Base-by-base conservation (phyloP, 2,113 vertebrate species). In the Tupaia tana region DNA sequence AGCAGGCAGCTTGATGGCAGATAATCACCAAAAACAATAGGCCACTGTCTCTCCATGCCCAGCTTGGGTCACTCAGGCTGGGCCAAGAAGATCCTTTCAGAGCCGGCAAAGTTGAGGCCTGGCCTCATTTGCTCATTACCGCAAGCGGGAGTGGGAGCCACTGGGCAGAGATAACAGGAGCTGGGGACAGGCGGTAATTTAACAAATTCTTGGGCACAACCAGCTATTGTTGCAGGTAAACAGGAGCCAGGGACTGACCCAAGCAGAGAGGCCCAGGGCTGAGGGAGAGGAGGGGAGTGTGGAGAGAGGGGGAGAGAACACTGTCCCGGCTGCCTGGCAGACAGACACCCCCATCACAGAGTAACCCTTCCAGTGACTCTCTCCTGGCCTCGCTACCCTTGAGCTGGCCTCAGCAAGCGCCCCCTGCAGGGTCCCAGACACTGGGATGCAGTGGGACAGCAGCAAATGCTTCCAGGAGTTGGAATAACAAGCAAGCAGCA, bases 1-100 rank as follows among this genome's bases (percentile, higher is more conserved):
- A 98, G 97, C 98, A 98, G 98, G 98, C 98, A 97, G 97, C 93
- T 97, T 70, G 98, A 98, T 98, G 98, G 98, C 96, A 99, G 98
- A 99, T 98, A 98, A 98, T 98, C 98, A 98, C 98, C 97, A 96
- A 98, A 98, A 98, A 99, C 98, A 98, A 98, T 98, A 98, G 98
- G 98, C 98, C 97, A 98, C 98, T 98, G 98, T 98, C 98, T 98
- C 97, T 98, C 97, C 97, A 95, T 98, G 97, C 98, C 97, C 98
- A 97, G 98, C 98, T 97, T 98, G 98, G 97, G 97, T 98, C 98
- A 98, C 98, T 98, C 97, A 90, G 98, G 96, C 98, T 96, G 98
- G 96, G 98, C 98, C 98, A 98, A 98, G 98, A 98, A 98, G 98
- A 98, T 98, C 97, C 98, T 98, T 98, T 98, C 98, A 98, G 98